phyloP scores from a whole-genome alignment of 2,113 vertebrate genomes.

The Fregata magnificens region DNA sequence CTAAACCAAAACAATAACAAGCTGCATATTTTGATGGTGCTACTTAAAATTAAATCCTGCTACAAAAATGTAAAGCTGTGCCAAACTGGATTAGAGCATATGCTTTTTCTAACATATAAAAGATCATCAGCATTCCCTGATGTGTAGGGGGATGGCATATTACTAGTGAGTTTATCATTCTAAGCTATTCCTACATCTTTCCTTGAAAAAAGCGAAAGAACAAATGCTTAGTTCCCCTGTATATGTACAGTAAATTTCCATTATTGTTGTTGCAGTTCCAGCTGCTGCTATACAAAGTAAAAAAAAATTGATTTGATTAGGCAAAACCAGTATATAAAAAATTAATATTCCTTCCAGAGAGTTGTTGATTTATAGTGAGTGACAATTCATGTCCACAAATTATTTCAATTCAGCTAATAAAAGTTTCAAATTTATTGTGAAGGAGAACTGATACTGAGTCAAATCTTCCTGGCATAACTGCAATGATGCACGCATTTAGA shows the following conservation, averaged over 20 bases:
- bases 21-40: not conserved
- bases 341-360: not conserved
- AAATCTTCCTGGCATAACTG: not conserved
- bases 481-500: not conserved
- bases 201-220: not conserved
- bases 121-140: not conserved
- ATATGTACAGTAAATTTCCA: not conserved
- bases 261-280: not conserved
- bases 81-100: not conserved
- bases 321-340: not conserved
- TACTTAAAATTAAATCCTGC: not conserved
- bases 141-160: too few species aligned
- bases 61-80: not conserved
- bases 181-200: not conserved
- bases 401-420: not conserved
- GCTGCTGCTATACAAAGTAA: not conserved
- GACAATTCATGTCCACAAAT: not conserved
- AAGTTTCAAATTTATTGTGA: not conserved
- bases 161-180: not conserved
- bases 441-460: not conserved
- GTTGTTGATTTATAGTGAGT: not conserved
- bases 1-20: not conserved
- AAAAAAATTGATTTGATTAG: not conserved
- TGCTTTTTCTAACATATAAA: not conserved
- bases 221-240: not conserved